These are phyloP conservation scores for Melanostoma scalare DNA, from an alignment of 2,888 invertebrate genomes.

Conservation along the genomic window DNA sequence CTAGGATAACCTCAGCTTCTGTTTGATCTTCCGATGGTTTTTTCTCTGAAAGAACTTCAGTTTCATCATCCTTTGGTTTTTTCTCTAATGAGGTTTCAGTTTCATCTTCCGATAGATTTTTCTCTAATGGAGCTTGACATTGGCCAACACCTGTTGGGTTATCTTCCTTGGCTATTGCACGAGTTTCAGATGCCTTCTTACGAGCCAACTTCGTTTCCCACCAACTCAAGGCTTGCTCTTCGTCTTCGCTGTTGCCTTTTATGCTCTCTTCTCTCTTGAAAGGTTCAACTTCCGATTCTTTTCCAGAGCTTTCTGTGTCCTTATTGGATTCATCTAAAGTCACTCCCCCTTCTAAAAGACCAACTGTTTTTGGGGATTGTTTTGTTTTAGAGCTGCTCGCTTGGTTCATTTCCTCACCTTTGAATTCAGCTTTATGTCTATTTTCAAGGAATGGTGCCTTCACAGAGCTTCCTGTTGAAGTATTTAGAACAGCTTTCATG, in stretches of 20 bases:
- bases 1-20: too few relatives aligned
- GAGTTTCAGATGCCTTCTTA: neutral
- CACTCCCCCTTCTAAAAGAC: too few relatives aligned
- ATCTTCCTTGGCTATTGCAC: neutral
- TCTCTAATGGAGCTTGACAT: too few relatives aligned
- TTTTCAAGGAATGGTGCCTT: too few relatives aligned
- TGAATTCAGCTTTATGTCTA: too few relatives aligned
- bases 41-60: neutral
- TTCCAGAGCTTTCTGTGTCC: neutral
- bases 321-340: too few relatives aligned
- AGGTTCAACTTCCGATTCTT: neutral
- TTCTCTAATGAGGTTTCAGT: neutral
- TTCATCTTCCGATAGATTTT: neutral
- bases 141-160: neutral
- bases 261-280: neutral
- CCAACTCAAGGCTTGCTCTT: slow-evolving; percentile 11
- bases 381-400: too few relatives aligned
- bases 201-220: slow-evolving; percentile 34
- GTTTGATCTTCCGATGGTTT: too few relatives aligned
- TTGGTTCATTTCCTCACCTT: too few relatives aligned
- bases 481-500: too few relatives aligned
- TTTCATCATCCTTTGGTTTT: neutral
- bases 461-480: too few relatives aligned
- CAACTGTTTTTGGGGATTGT: too few relatives aligned
- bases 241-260: neutral